Percentiles rank a stretch among this genome's conserved stretches.
Evolutionary conservation across 1,140 invertebrate genomes (phyloP).

Genomic region (Yoshiicerus persimilis): DNA sequence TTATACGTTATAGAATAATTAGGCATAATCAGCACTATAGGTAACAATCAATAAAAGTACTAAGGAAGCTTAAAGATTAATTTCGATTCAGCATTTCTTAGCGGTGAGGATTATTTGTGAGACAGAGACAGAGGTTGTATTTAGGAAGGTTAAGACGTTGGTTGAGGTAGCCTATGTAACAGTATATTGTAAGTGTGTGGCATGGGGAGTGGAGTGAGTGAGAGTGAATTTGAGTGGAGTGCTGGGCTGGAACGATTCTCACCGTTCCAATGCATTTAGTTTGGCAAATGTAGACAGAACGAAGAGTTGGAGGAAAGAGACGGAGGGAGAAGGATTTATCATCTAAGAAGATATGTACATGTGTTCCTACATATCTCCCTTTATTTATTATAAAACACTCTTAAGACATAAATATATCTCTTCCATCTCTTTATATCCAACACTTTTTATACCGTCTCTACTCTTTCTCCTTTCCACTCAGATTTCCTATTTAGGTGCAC

Average conservation of each 20-base stretch:
- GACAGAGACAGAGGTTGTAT: too few species aligned
- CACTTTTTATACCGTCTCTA: neutral
- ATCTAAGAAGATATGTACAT: neutral
- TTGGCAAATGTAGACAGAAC: neutral
- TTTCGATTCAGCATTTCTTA: too few species aligned
- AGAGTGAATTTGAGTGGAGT: neutral
- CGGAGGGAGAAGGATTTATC: neutral
- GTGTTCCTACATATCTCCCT: neutral
- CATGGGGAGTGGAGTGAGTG: neutral
- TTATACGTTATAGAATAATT: too few species aligned
- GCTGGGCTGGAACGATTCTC: neutral
- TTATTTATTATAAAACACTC: neutral
- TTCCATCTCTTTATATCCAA: neutral
- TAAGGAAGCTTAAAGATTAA: too few species aligned
- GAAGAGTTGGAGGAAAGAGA: neutral
- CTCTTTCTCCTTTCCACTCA: too few species aligned
- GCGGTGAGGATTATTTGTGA: too few species aligned
- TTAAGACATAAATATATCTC: neutral
- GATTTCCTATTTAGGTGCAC: too few species aligned
- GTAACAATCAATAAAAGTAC: too few species aligned
- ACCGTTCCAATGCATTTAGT: conserved; percentile 7
- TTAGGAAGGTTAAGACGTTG: too few species aligned
- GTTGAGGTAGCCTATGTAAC: neutral
- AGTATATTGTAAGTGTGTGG: neutral
- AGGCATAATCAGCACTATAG: too few species aligned